Evolutionary conservation across 2,888 invertebrate genomes (phyloP), one percentile per base, ranked within the genome.

Genomic region (Rotaria magnacalcarata): DNA sequence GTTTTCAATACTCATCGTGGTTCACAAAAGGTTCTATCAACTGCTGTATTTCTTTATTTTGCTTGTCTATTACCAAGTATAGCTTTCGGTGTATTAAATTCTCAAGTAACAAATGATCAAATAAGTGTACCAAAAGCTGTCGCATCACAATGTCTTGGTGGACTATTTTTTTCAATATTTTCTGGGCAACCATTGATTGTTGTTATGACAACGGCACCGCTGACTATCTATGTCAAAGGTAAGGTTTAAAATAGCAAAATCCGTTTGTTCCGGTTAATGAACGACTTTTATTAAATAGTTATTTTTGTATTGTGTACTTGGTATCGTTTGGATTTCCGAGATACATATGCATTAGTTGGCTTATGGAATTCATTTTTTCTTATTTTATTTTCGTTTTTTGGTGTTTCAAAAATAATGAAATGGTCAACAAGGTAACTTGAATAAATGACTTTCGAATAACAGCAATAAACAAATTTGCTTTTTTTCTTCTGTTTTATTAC

Each of bases 111-210:
- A 6, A 43, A 80, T 80, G 47, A 56, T 84, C 7, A 84, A 84
- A 84, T 89, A 92, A 80, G 80, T 47, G 92, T 93, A 86, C 91
- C 92, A 89, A 92, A 92, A 89, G 92, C 92, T 85, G 91, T 93
- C 85, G 91, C 92, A 87, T 92, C 92, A 43, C 93, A 93, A 89
- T 92, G 92, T 84, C 91, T 93, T 85, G 93, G 93, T 47, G 93
- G 93, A 43, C 89, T 93, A 84, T 90, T 93, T 88, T 93, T 93
- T 89, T 92, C 92, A 43, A 87, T 93, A 60, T 90, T 93, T 88
- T 92, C 93, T 34, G 93, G 93, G 43, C 93, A 93, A 88, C 93
- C 93, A 21, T 91, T 93, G 89, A 92, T 93, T 87, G 92, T 93
- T 52, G 90, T 93, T 56, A 90, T 93, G 87, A 93, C 93, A 34